Evolutionary conservation across 2,888 invertebrate species (phyloP), one percentile per base, ranked within the genome.

Genomic region (Taenaris catops): DNA sequence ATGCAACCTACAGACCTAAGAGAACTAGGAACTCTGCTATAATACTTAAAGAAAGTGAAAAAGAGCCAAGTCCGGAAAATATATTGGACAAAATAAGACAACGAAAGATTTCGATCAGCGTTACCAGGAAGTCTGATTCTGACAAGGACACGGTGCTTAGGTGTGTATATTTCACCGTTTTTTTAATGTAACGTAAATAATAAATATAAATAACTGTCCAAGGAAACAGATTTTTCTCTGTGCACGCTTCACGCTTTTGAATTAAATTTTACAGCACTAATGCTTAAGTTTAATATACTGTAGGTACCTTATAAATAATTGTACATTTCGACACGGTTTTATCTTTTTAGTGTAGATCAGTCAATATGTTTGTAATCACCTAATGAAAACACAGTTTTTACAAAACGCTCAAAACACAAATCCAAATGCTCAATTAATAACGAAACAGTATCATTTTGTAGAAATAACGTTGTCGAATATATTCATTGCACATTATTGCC

Each of bases 241-340:
- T 83, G 86, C 86, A 86, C 86, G 86, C 81, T 83, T 86, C 70
- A 74, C 56, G 86, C 86, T 86, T 86, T 66, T 62, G 63, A 70
- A 69, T 76, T 70, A 73, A 69, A 70, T 61, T 65, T 73, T 73
- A 68, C 63, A 63, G 67, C 81, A 84, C 84, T 86, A 86, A 86
- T 84, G 80, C 79, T 71, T 78, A 58, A 51, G 61, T 60, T 65
- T 59, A 57, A 58, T 57, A 54, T 56, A 60, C 55, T 59, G 48
- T 65, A 65, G 47, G 52, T 57, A 29, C 14, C 29, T 57, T 63
- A 62, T 61, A 57, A 49, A 56, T 46, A 47, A 50, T 48, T 49
- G 26, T 40, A 40, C 10, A 40, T 34, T 19, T 32, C 34, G 21
- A 8, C 25, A 21, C 10, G 11, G 11, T 28, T 11, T 19, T 34